Conservation (phyloP, 2,797 vertebrate species). For the Pangasius larnaudii region DNA sequence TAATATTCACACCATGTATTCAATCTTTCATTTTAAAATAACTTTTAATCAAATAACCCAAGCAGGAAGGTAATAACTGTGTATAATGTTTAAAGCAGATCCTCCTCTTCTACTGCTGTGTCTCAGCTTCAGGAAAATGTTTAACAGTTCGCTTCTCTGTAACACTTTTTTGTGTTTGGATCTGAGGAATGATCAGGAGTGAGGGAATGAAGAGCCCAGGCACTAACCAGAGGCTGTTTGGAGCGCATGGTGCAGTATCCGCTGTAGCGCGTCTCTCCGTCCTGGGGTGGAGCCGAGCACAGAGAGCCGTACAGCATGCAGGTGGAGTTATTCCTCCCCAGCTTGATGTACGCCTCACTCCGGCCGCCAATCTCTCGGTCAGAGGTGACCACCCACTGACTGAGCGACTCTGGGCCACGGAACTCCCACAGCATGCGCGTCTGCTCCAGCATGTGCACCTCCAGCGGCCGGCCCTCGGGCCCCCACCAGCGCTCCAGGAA, state of each 20-base stretch:
- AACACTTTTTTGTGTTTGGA: neutral
- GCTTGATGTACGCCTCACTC: slow-evolving; percentile 81
- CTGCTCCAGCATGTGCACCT: slow-evolving; percentile 81
- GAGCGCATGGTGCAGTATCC: slow-evolving; percentile 90
- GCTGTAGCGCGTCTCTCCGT: slow-evolving; percentile 89
- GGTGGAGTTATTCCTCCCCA: slow-evolving; percentile 83
- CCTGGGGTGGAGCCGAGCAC: slow-evolving; percentile 78
- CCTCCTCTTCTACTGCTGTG: neutral
- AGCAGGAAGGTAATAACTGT: neutral
- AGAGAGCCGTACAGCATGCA: slow-evolving; percentile 87
- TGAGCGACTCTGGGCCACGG: slow-evolving; percentile 83
- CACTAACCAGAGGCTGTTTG: slow-evolving; percentile 80
- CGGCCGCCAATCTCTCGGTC: slow-evolving; percentile 89
- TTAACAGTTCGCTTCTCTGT: neutral
- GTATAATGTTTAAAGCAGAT: neutral
- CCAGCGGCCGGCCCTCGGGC: slow-evolving; percentile 75
- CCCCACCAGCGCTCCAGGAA: slow-evolving; percentile 71
- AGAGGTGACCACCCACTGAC: slow-evolving; percentile 86
- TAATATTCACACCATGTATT: neutral
- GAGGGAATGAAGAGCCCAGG: neutral
- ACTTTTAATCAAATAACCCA: neutral
- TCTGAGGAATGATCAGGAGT: neutral
- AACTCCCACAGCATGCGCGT: slow-evolving; percentile 89
- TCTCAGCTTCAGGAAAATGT: neutral
- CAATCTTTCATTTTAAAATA: neutral